Evolutionary conservation across 2,888 invertebrate species (phyloP).

Genomic region (Papilio elwesi): DNA sequence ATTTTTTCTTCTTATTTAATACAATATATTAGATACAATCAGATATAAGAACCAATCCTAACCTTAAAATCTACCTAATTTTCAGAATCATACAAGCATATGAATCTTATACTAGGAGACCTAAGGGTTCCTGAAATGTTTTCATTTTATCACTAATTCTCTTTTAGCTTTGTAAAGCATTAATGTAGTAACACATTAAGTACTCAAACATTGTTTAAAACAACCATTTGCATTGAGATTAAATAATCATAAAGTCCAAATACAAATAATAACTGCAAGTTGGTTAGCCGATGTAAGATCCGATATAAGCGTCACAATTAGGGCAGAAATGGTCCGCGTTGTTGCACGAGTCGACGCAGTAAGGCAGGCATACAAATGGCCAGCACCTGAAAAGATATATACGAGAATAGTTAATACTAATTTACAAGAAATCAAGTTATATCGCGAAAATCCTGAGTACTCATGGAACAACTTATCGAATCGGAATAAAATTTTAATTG

Average conservation of each 20-base stretch:
- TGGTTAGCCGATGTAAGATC: constrained; percentile 70
- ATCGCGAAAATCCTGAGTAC: no score
- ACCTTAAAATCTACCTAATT: no score
- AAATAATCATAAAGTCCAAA: neutral
- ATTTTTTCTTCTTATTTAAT: no score
- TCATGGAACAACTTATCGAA: neutral
- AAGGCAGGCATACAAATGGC: constrained; percentile 84
- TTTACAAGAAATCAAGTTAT: neutral
- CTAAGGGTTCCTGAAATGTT: no score
- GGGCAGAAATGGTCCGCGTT: constrained; percentile 85
- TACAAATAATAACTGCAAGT: neutral
- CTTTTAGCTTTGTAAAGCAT: no score
- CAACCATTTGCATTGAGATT: neutral
- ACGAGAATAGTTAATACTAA: no score
- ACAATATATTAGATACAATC: no score
- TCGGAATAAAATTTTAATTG: neutral
- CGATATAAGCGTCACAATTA: constrained; percentile 81
- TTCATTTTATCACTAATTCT: no score
- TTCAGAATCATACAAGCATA: no score
- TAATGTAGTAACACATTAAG: no score
- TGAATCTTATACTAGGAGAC: no score
- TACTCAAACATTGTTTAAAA: neutral
- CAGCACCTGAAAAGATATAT: constrained; percentile 68
- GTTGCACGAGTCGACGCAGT: constrained; percentile 83
- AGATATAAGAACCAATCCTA: no score